Evolutionary conservation across 2,797 vertebrate species (phyloP).

Genomic region (Lates japonicus): DNA sequence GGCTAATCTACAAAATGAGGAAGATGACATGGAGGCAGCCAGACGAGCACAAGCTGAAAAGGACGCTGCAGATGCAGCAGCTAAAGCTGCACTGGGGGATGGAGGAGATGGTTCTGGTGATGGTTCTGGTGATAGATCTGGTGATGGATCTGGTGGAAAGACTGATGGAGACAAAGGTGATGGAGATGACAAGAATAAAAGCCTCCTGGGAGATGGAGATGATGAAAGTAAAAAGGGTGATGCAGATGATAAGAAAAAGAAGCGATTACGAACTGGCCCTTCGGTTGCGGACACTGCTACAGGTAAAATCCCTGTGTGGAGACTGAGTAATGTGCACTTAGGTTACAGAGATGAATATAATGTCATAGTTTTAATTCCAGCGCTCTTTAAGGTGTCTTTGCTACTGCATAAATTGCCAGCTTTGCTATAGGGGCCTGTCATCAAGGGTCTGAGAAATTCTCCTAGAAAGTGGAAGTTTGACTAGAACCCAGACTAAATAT

Average conservation of each 20-base stretch:
- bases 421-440: not conserved
- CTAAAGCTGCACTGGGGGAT: slow-evolving; percentile 2
- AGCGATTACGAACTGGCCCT: slow-evolving; percentile 49
- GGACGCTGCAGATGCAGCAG: slow-evolving; percentile 43
- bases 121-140: slow-evolving; percentile 13
- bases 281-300: slow-evolving; percentile 66
- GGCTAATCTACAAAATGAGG: slow-evolving; percentile 59
- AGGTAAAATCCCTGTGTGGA: slow-evolving; percentile 69
- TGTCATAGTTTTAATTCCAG: not conserved
- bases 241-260: slow-evolving; percentile 63
- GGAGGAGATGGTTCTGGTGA: slow-evolving; percentile 1
- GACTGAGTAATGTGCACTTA: not conserved
- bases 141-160: slow-evolving; percentile 24
- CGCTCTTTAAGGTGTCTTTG: not conserved
- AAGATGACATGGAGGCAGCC: slow-evolving; percentile 51
- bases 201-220: slow-evolving; percentile 29
- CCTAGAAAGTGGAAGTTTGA: not conserved
- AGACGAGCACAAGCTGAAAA: slow-evolving; percentile 45
- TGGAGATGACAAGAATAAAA: slow-evolving; percentile 26
- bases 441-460: not conserved
- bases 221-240: slow-evolving; percentile 35
- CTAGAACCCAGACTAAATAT: not conserved
- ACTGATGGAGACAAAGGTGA: not conserved
- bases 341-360: not conserved
- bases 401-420: not conserved